phyloP scores from a whole-genome alignment of 2,888 invertebrate genomes.

The Lasiommata megera region DNA sequence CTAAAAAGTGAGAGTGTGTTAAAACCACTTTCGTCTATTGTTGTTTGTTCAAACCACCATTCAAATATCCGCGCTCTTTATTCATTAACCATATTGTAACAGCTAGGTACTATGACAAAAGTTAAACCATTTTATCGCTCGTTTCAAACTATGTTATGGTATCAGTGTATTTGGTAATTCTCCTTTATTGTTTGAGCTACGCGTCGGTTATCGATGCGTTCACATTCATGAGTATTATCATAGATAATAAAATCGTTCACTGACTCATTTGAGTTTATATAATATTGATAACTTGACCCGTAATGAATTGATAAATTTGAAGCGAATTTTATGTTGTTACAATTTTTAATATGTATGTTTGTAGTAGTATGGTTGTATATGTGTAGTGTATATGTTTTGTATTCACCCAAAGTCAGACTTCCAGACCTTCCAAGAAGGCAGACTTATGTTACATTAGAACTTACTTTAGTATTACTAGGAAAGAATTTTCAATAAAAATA shows the following conservation, averaged over 20 bases:
- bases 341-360: too few species aligned
- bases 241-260: conserved; percentile 43
- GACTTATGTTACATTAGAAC: too few species aligned
- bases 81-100: neutral
- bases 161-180: conserved; percentile 37
- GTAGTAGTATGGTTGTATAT: too few species aligned
- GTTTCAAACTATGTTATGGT: conserved; percentile 24
- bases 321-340: too few species aligned
- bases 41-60: conserved; percentile 10
- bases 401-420: too few species aligned
- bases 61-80: conserved; percentile 3
- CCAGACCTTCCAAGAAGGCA: too few species aligned
- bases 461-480: too few species aligned
- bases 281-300: too few species aligned
- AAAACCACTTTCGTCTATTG: conserved; percentile 19
- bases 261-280: too few species aligned
- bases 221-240: conserved; percentile 43
- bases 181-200: conserved; percentile 35
- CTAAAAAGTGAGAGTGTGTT: conserved; percentile 6
- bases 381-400: too few species aligned
- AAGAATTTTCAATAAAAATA: too few species aligned
- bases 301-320: too few species aligned
- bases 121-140: conserved; percentile 1
- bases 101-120: conserved; percentile 12
- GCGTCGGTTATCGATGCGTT: conserved; percentile 47